Percentiles rank a stretch among this genome's conserved stretches.
Evolutionary conservation across 1,140 invertebrate species (phyloP).

Genomic region (Drosophila seguyi): DNA sequence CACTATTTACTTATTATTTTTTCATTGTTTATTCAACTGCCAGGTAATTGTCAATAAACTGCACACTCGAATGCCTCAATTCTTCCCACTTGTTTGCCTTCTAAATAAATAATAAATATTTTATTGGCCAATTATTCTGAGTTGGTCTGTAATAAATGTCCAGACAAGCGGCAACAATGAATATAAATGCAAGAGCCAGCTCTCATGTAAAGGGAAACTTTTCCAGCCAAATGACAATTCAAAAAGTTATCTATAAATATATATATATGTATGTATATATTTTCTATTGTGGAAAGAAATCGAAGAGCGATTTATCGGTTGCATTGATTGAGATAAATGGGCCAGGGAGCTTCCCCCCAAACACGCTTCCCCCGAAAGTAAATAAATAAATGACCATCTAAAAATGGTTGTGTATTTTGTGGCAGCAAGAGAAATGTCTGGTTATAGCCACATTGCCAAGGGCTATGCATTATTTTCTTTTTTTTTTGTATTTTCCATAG

Average conservation of each 20-base stretch:
- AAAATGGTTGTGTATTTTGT: slow-evolving; percentile 11
- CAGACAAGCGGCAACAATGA: neutral
- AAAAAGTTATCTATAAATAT: neutral
- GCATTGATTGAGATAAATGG: slow-evolving; percentile 34
- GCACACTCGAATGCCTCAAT: neutral
- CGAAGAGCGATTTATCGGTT: slow-evolving; percentile 11
- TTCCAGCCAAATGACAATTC: slow-evolving; percentile 12
- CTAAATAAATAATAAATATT: slow-evolving; percentile 31
- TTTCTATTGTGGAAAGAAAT: neutral
- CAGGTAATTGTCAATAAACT: slow-evolving; percentile 4
- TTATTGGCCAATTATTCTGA: slow-evolving; percentile 34
- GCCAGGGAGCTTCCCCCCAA: neutral
- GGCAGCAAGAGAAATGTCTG: slow-evolving; percentile 61
- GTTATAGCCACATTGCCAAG: slow-evolving; percentile 52
- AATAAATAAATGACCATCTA: slow-evolving; percentile 27
- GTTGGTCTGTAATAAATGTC: slow-evolving; percentile 43
- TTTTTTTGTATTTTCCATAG: neutral
- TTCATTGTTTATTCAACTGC: slow-evolving; percentile 1
- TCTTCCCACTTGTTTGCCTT: neutral
- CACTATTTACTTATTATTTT: neutral
- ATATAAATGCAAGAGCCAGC: neutral
- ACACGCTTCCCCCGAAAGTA: neutral
- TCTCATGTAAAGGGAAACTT: no score
- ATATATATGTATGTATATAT: slow-evolving; percentile 7
- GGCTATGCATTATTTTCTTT: slow-evolving; percentile 44